Evolutionary conservation across 1,140 invertebrate genomes (phyloP), one percentile per base, ranked within the genome.

Genomic region (Drosophila pectinifera): DNA sequence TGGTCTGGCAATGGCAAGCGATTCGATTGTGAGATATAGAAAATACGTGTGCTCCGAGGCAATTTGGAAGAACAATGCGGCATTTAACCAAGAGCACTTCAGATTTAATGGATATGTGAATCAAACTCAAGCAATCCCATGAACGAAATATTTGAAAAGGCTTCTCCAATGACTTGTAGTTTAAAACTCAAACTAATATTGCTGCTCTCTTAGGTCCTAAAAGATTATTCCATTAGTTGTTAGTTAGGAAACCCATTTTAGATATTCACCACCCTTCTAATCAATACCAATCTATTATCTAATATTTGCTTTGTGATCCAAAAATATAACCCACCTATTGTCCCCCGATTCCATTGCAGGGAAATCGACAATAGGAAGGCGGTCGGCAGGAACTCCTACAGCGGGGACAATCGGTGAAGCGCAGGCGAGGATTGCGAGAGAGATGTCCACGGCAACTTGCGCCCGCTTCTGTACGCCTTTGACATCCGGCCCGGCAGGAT

Each of bases 361-460:
- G 11, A 69, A 70, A 57, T 41, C 49, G 45, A 22, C 28, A 59
- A 36, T 56, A 77, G 64, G 45, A 69, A 39, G 28, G 24, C 46
- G 26, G 49, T 42, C 45, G 53, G 18, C 26, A 73, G 69, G 48
- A 73, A 31, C 38, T 46, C 10, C 48, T 41, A 7, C 56, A 16
- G 56, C 62, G 41, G 46, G 68, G 67, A 70, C 42, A 38, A 28
- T 41, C 14, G 67, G 14, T 11, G 20, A 39, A 43, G 14, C 36
- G 20, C 41, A 58, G 46, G 28, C 28, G 51, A 62, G 46, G 42
- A 63, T 56, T 80, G 65, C 43, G 20, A 48, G 20, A 55, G 58
- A 62, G 53, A 89, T 89, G 85, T 90, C 85, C 43, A 84, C 80
- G 49, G 78, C 80, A 64, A 81, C 85, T 73, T 90, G 80, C 46